Percentiles rank a stretch among this genome's conserved stretches.
Conservation (phyloP, 2,113 vertebrate genomes). For the Panthera uncia region DNA sequence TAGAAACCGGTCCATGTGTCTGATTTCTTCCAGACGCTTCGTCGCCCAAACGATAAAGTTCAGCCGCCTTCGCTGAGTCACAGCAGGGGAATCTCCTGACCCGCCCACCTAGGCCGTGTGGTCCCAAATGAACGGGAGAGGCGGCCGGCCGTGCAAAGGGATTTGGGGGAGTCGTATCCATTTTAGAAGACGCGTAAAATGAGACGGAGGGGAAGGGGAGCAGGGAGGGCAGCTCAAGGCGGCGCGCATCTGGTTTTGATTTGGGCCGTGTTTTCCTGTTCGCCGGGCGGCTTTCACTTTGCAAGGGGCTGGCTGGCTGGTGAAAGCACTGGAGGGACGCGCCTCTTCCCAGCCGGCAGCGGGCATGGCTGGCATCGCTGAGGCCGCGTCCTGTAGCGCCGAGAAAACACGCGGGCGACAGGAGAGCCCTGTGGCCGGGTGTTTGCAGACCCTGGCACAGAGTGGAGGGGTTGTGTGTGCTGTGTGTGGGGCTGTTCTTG, state of each 20-base stretch:
- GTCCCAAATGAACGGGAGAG: accelerated
- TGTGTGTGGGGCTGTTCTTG: neutral
- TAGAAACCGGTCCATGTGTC: neutral
- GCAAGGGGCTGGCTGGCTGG: neutral
- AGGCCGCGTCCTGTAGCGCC: accelerated
- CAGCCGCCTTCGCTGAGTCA: accelerated
- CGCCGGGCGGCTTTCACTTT: accelerated
- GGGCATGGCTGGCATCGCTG: neutral
- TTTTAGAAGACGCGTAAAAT: neutral
- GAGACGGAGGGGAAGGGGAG: accelerated
- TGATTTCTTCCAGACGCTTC: neutral
- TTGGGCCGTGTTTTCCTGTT: neutral
- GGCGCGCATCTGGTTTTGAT: neutral
- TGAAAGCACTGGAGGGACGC: accelerated
- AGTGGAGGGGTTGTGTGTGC: too few species aligned
- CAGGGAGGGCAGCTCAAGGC: accelerated
- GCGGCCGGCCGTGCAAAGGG: accelerated
- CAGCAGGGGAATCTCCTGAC: neutral
- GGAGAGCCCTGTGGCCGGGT: accelerated
- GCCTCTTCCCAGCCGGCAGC: accelerated
- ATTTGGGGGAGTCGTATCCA: too few species aligned
- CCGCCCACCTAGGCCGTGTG: neutral
- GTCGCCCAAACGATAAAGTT: accelerated
- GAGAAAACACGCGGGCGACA: accelerated
- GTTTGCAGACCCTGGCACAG: neutral